phyloP scores from a whole-genome alignment of 2,113 vertebrate genomes.

The Anser cygnoides region DNA sequence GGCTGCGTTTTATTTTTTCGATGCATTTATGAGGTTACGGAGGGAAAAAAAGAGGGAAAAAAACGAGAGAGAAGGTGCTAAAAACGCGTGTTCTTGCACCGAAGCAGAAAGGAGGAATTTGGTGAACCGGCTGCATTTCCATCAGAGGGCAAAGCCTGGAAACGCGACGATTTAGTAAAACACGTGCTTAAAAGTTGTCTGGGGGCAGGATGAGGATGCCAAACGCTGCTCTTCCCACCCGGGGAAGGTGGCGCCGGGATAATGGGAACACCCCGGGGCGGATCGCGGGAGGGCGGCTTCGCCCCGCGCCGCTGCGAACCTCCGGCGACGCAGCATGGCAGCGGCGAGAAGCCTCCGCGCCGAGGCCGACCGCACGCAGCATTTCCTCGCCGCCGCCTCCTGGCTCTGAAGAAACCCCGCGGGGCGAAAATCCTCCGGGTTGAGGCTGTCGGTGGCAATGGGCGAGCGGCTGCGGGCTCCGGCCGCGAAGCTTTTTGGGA shows the following conservation, averaged over 20 bases:
- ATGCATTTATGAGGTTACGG: fast-evolving
- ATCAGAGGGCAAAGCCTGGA: not conserved
- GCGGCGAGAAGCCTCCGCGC: fast-evolving
- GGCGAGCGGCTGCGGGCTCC: not conserved
- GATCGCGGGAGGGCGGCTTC: not conserved
- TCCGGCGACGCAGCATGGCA: not conserved
- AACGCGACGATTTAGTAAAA: not conserved
- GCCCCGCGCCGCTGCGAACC: fast-evolving
- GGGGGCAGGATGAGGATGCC: not conserved
- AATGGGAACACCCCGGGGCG: fast-evolving
- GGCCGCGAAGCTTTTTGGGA: not conserved
- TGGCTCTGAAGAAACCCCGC: fast-evolving
- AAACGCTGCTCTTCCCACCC: not conserved
- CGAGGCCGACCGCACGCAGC: not conserved
- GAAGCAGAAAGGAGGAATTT: not conserved
- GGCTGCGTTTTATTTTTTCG: not conserved
- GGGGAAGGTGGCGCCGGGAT: not conserved
- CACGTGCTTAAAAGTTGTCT: too few species aligned
- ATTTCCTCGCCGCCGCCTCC: not conserved
- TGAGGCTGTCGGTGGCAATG: not conserved
- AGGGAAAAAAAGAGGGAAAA: not conserved
- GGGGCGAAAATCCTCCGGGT: too few species aligned
- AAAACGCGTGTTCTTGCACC: fast-evolving
- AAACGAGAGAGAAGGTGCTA: too few species aligned
- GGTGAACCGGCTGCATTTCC: too few species aligned